Evolutionary conservation across 2,888 invertebrate species (phyloP), one percentile per base, ranked within the genome.

Genomic region (Agonopterix arenella): DNA sequence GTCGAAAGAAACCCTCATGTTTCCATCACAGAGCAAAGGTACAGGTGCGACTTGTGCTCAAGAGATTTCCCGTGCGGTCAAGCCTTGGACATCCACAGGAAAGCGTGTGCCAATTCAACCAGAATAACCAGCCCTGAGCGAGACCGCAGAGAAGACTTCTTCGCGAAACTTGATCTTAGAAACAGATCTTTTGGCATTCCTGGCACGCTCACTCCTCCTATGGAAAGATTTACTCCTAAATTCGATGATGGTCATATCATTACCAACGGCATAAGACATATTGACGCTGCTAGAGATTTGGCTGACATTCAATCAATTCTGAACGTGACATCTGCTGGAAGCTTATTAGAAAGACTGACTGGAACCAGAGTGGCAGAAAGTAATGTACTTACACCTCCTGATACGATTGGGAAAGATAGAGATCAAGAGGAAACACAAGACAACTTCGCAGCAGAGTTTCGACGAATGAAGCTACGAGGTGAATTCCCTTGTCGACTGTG

Each of bases 401-500:
- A 88, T 56, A 82, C 88, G 28, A 66, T 79, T 44, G 61, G 64
- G 1, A 88, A 84, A 56, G 88, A 90, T 11, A 69, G 84, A 41
- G 84, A 88, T 10, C 79, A 79, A 54, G 84, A 95, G 68, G 96
- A 96, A 73, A 92, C 93, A 0, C 96, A 96, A 73, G 96, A 96
- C 68, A 92, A 93, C 40, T 96, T 96, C 64, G 95, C 95, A 1
- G 93, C 95, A 0, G 96, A 96, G 63, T 96, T 96, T 62, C 90
- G 96, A n/a, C 93, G 94, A 60, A 96, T 97, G 96, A 97, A 97
- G 70, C 74, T 96, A 45, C 93, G 96, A 40, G 96, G 97, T 0
- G 96, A 96, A 70, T 97, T 97, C 68, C 96, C 97, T 0, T 98
- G 98, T 75, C 91, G 96, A 53, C 88, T 97, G n/a, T 98, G 98